Percentiles rank a stretch among this genome's conserved stretches.
Evolutionary conservation across 2,888 invertebrate species (phyloP).

Genomic region (Thecophora atra): DNA sequence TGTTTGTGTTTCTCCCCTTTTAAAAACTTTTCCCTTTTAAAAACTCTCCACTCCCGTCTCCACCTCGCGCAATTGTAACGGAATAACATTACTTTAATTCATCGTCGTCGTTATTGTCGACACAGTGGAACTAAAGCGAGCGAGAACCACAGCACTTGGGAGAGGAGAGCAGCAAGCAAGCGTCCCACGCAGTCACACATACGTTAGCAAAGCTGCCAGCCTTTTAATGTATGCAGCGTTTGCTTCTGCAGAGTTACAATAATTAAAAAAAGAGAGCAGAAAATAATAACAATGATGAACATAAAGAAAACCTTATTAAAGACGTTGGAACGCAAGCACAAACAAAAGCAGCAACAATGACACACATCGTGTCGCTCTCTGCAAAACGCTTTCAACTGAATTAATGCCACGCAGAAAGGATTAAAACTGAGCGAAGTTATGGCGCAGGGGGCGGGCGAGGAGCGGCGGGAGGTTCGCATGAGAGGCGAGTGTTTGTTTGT

Average conservation of each 20-base stretch:
- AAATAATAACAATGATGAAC: constrained; percentile 7
- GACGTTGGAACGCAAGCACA: not conserved
- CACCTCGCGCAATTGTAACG: constrained; percentile 18
- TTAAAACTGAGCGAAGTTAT: not conserved
- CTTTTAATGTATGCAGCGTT: constrained; percentile 20
- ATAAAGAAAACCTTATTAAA: constrained; percentile 5
- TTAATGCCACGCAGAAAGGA: constrained; percentile 25
- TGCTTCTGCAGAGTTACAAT: constrained; percentile 19
- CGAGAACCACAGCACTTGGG: not conserved
- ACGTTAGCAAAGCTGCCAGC: not conserved
- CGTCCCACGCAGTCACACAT: not conserved
- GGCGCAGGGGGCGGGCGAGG: not conserved
- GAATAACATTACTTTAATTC: constrained; percentile 31
- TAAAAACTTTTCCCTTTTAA: constrained; percentile 10
- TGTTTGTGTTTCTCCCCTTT: constrained; percentile 18
- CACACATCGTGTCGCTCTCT: no score
- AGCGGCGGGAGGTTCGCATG: not conserved
- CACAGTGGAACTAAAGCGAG: constrained; percentile 18
- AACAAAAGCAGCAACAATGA: not conserved
- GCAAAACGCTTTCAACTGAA: constrained; percentile 33
- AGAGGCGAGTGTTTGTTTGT: not conserved
- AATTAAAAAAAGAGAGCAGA: not conserved
- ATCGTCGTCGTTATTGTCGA: not conserved
- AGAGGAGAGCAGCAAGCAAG: not conserved
- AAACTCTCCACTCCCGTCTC: not conserved